phyloP scores from a whole-genome alignment of 1,140 invertebrate species.

The Drosophila teissieri region DNA sequence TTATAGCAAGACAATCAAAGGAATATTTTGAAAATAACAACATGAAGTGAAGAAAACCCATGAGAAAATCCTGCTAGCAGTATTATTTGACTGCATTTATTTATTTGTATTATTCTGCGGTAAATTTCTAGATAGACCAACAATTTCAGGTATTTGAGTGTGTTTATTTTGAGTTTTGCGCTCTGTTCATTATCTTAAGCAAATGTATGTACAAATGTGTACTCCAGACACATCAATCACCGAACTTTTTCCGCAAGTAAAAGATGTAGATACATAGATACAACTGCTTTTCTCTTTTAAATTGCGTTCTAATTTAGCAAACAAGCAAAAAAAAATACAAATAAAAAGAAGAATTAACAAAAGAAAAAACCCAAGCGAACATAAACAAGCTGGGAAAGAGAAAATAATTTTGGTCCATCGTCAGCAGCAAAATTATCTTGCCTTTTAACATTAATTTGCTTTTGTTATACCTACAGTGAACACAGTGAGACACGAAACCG shows the following conservation, averaged over 20 bases:
- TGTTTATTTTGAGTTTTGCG: background rate
- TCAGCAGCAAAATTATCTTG: background rate
- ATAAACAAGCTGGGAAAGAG: background rate
- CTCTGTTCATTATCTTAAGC: constrained; percentile 10
- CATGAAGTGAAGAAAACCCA: no score
- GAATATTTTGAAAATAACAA: no score
- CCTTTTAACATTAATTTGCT: background rate
- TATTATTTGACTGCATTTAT: no score
- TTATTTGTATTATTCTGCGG: no score
- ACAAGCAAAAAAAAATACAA: background rate
- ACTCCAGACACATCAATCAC: constrained; percentile 20
- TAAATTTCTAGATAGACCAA: background rate
- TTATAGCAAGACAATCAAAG: no score
- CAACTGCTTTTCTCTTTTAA: constrained; percentile 1
- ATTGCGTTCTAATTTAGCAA: constrained; percentile 37
- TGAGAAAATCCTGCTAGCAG: no score
- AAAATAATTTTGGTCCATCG: constrained; percentile 14
- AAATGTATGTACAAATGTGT: constrained; percentile 4
- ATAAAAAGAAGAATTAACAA: background rate
- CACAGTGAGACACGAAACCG: no score
- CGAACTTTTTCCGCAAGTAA: constrained; percentile 23
- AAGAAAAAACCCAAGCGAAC: background rate
- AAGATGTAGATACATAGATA: background rate
- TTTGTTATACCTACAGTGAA: no score
- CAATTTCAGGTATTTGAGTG: background rate